Conservation (phyloP, 53 echinoderm and acorn worm genomes). For the Echinometra lucunter region DNA sequence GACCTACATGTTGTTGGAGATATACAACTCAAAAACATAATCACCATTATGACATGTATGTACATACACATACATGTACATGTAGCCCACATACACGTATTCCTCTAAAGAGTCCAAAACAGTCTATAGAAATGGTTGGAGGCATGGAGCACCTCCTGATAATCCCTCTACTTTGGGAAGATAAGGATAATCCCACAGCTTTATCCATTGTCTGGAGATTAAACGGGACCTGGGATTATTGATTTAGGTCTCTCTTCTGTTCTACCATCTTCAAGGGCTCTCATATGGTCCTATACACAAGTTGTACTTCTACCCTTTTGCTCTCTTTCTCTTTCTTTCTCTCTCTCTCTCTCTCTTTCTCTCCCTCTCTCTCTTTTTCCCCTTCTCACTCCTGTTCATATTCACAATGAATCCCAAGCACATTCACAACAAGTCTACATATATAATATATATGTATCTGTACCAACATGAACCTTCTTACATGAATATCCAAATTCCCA, state of each 20-base stretch:
- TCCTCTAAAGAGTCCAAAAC: too few relatives aligned
- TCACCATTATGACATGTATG: too few relatives aligned
- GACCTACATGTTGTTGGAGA: too few relatives aligned
- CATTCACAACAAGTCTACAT: too few relatives aligned
- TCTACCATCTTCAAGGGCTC: constrained; percentile 6
- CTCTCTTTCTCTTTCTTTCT: not conserved
- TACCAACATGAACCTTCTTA: not conserved
- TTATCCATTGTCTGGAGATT: constrained; percentile 3
- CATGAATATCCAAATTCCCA: not conserved
- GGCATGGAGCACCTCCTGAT: not conserved
- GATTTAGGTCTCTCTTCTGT: not conserved
- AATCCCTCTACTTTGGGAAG: constrained; percentile 1
- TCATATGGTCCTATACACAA: not conserved
- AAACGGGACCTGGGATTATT: not conserved
- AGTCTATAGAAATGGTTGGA: not conserved
- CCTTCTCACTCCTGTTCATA: not conserved
- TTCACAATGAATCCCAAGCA: too few relatives aligned
- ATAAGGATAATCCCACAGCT: constrained; percentile 20
- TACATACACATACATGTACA: not conserved
- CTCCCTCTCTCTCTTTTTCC: not conserved
- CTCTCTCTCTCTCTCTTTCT: not conserved
- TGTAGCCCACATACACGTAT: too few relatives aligned
- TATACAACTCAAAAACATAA: too few relatives aligned
- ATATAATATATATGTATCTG: too few relatives aligned
- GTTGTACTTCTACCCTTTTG: too few relatives aligned